Evolutionary conservation across 2,888 invertebrate species (phyloP).

Genomic region (Tenthredo distinguenda): DNA sequence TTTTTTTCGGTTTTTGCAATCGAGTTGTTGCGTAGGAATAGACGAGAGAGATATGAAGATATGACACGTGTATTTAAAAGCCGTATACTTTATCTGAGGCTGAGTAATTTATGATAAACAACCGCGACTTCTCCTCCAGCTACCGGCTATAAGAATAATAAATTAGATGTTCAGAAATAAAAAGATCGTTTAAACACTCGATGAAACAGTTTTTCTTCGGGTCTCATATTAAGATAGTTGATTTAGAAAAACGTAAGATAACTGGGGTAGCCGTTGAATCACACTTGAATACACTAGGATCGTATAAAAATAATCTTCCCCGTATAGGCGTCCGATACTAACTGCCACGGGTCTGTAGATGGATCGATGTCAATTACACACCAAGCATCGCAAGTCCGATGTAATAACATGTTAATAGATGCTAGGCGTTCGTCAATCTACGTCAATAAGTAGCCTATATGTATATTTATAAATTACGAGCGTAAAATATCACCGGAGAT

Average conservation of each 20-base stretch:
- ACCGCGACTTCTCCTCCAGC: neutral
- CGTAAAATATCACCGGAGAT: conserved; percentile 1
- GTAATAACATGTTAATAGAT: conserved; percentile 52
- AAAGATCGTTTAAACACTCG: neutral
- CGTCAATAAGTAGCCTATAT: conserved; percentile 42
- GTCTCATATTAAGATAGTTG: neutral
- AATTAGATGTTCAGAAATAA: conserved; percentile 3
- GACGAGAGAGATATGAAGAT: neutral
- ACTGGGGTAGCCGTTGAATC: neutral
- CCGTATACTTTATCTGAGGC: neutral
- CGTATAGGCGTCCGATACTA: conserved; percentile 12
- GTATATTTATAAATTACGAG: conserved; percentile 28
- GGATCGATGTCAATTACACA: conserved; percentile 48
- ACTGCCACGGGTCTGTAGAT: conserved; percentile 30
- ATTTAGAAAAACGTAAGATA: neutral
- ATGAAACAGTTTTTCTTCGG: neutral
- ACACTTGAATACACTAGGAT: conserved; percentile 2
- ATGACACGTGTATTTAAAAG: neutral
- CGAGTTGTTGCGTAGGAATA: neutral
- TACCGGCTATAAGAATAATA: neutral
- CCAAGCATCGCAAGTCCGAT: conserved; percentile 43
- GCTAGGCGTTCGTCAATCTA: conserved; percentile 49
- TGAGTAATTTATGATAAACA: conserved; percentile 39
- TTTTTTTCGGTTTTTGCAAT: neutral
- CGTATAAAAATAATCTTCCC: conserved; percentile 44